Evolutionary conservation across 1,140 invertebrate species (phyloP), one percentile per base, ranked within the genome.

Genomic region (Dreissena rostriformis): DNA sequence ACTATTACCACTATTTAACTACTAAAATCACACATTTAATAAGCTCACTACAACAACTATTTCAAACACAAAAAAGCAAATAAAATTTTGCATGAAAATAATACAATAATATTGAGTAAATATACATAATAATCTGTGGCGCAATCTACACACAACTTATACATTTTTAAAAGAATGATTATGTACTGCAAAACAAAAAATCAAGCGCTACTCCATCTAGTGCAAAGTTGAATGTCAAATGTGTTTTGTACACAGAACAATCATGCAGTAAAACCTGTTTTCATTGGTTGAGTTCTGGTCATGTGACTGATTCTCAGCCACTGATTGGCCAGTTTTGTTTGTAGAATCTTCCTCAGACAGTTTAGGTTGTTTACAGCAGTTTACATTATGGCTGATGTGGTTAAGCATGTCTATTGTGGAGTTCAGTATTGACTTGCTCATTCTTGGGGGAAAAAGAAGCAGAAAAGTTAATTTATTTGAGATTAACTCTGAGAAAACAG

Each of bases 211-310:
- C 14, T 67, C 24, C 61, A 51, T 67, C 49, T 52, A 51, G 39
- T 67, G 66, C n/a, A 1, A 22, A 15, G 8, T 22, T n/a, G 4
- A 74, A 55, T 39, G 39, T 39, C 39, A 39, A 2, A 39, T 39
- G 39, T 39, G 39, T 39, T 39, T 39, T 39, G 2, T 39, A 74
- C 29, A 75, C 28, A 75, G 22, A 19, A 78, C 65, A 53, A 22
- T 67, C 71, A 82, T 82, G 71, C 80, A 82, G 80, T 49, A 51
- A 82, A 26, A 82, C 80, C 80, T 82, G 80, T 52, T 82, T 28
- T 82, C 57, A 82, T 74, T 82, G 57, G 80, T 53, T 68, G 65
- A 67, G 14, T 49, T 29, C 22, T 74, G 70, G 67, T 55, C 72
- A 74, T 82, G 71, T 82, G 80, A 74, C 57, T 82, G 57, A 52